phyloP scores from a whole-genome alignment of 2,113 vertebrate genomes.

The Serranochromis macrocephalus region DNA sequence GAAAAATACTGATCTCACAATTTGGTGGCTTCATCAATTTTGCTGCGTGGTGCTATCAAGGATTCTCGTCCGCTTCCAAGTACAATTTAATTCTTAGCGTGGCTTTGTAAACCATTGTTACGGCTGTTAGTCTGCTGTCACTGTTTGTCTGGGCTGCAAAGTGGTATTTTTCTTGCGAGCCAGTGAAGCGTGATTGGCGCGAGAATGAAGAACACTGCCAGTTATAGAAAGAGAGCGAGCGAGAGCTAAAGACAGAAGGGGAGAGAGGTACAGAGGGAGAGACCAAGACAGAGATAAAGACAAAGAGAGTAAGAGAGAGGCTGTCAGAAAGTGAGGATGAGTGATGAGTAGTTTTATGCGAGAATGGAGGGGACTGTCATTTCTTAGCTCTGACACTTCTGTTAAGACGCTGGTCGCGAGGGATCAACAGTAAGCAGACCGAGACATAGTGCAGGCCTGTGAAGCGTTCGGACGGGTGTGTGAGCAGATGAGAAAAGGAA shows the following conservation, averaged over 20 bases:
- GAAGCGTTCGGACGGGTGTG: background rate
- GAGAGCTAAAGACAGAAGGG: background rate
- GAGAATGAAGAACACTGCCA: background rate
- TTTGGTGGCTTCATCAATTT: background rate
- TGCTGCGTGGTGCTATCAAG: background rate
- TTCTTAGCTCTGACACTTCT: constrained; percentile 48
- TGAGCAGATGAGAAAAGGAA: background rate
- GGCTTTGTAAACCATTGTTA: constrained; percentile 13
- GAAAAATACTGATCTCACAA: background rate
- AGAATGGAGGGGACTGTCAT: constrained; percentile 17
- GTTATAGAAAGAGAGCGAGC: background rate
- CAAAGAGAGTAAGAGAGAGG: constrained; percentile 1
- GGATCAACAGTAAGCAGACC: constrained; percentile 3
- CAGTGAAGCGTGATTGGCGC: background rate
- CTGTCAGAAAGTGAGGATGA: constrained; percentile 39
- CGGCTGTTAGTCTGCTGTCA: background rate
- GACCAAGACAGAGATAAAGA: background rate
- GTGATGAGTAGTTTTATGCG: constrained; percentile 20
- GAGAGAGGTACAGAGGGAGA: background rate
- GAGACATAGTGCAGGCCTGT: background rate
- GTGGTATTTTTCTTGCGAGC: background rate
- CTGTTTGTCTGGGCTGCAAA: constrained; percentile 21
- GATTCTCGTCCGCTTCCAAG: background rate
- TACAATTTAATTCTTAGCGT: background rate
- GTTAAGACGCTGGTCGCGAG: constrained; percentile 30